Conservation (phyloP, 2,888 invertebrate species). For the Habrosyne pyritoides region DNA sequence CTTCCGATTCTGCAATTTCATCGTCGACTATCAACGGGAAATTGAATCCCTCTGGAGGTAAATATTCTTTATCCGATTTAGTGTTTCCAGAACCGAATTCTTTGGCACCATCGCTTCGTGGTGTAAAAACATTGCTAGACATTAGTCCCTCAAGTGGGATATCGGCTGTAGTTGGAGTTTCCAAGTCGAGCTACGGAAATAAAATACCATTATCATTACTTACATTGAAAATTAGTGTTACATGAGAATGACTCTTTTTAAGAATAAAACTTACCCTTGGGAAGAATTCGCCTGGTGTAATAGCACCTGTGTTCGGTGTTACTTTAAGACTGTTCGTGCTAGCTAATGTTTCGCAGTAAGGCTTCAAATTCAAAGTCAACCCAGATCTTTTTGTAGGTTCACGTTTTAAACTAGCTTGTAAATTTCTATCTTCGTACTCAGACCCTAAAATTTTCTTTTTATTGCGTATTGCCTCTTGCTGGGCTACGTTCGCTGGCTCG, state of each 20-base stretch:
- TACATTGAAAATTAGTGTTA: background rate
- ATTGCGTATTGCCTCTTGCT: conserved; percentile 68
- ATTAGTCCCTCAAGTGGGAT: conserved; percentile 64
- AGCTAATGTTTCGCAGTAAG: conserved; percentile 47
- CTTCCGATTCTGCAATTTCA: conserved; percentile 51
- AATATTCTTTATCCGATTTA: conserved; percentile 58
- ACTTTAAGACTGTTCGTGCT: conserved; percentile 29
- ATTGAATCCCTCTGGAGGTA: conserved; percentile 67
- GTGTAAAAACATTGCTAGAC: conserved; percentile 63
- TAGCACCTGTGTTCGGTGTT: conserved; percentile 54
- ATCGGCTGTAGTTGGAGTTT: conserved; percentile 79
- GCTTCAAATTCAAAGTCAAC: conserved; percentile 71
- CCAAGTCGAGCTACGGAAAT: conserved; percentile 69
- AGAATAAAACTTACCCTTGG: conserved; percentile 54
- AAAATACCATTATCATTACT: conserved; percentile 5
- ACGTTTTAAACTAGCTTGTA: conserved; percentile 31
- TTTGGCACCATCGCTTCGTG: conserved; percentile 58
- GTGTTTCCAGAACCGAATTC: conserved; percentile 48
- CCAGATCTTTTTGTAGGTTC: conserved; percentile 53
- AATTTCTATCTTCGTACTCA: conserved; percentile 44
- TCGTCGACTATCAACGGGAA: conserved; percentile 71
- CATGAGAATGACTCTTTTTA: background rate
- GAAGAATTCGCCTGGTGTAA: conserved; percentile 73
- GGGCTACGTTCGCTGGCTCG: conserved; percentile 62
- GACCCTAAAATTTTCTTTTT: conserved; percentile 51